Evolutionary conservation across 2,797 vertebrate species (phyloP), one percentile per base, ranked within the genome.

Genomic region (Phataginus tetradactyla): DNA sequence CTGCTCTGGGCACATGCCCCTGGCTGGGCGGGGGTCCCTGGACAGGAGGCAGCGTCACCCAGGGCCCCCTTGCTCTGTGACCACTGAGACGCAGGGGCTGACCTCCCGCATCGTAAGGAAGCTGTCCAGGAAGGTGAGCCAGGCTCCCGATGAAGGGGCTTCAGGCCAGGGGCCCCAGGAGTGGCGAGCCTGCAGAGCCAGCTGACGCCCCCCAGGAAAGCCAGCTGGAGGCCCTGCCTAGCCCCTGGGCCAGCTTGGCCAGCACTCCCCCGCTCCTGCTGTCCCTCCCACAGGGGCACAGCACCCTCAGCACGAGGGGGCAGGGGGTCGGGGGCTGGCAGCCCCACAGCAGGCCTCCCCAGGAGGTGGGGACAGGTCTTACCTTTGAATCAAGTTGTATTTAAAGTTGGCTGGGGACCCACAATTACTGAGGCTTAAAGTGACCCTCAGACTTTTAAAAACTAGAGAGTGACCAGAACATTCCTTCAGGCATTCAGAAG

Each of bases 191-290:
- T 78, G 27, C 27, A 23, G 84, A 75, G 5, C 23, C 87, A 0
- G 0, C 53, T 27, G 39, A 4, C 59, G 14, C 1, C 20, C 81
- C 0, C 42, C 14, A 0, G 9, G 7, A n/a, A 5, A 34, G 63
- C n/a, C 32, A 51, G 39, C 23, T 13, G 5, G 13, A 64, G 25
- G 53, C 1, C 3, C 42, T 34, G 15, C 34, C 77, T 42, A n/a
- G 42, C 68, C 25, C 0, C 27, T 29, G 23, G 34, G 34, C 29
- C 32, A 18, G 32, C 20, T 42, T 32, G 3, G 7, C 51, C 34
- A 23, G 14, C 49, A 32, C n/a, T 1, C 18, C 25, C 42, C 32
- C 39, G 5, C 18, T 4, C 45, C 18, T 12, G 17, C 4, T 34
- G 18, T 49, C 75, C 27, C 69, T 45, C 45, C 45, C 45, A 45